These are phyloP conservation scores for Scaptomyza cyrtandrae DNA, from an alignment of 2,888 invertebrate species.

Conservation along the genomic window DNA sequence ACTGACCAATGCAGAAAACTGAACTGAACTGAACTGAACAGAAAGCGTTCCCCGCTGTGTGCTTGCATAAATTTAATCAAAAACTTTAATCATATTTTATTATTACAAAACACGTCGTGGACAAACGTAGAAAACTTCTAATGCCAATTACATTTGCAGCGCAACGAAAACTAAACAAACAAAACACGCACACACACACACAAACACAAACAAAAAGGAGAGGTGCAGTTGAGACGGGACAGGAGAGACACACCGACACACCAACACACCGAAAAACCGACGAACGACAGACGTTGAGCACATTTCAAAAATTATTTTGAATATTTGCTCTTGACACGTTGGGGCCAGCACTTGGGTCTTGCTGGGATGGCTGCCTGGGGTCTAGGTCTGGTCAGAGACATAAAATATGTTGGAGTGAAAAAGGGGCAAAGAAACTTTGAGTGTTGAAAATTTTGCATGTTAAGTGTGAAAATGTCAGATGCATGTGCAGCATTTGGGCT, in stretches of 20 bases:
- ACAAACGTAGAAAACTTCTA: constrained; percentile 69
- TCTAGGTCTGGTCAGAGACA: constrained; percentile 25
- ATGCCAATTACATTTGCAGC: constrained; percentile 78
- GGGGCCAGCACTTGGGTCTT: constrained; percentile 40
- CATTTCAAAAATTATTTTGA: constrained; percentile 79
- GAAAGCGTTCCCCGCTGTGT: constrained; percentile 50
- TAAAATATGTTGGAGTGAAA: not conserved
- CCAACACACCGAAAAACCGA: constrained; percentile 3
- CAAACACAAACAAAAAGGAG: constrained; percentile 34
- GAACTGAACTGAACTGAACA: constrained; percentile 6
- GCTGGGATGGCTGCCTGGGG: constrained; percentile 1
- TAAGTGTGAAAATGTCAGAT: constrained; percentile 78
- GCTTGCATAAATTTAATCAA: constrained; percentile 79
- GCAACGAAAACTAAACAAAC: constrained; percentile 73
- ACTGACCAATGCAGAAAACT: constrained; percentile 50
- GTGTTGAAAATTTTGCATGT: constrained; percentile 66
- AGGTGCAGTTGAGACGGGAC: constrained; percentile 2
- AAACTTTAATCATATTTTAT: constrained; percentile 81
- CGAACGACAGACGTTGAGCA: constrained; percentile 50
- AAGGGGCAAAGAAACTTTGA: constrained; percentile 37
- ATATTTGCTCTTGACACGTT: constrained; percentile 79
- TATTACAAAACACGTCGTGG: constrained; percentile 79
- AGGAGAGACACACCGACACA: not conserved
- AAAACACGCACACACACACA: constrained; percentile 43
- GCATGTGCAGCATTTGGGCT: constrained; percentile 57